A percentile compares a stretch with the other conserved stretches of the same genome.
phyloP scores from a whole-genome alignment of 2,113 vertebrate genomes.

The Vulpes lagopus region DNA sequence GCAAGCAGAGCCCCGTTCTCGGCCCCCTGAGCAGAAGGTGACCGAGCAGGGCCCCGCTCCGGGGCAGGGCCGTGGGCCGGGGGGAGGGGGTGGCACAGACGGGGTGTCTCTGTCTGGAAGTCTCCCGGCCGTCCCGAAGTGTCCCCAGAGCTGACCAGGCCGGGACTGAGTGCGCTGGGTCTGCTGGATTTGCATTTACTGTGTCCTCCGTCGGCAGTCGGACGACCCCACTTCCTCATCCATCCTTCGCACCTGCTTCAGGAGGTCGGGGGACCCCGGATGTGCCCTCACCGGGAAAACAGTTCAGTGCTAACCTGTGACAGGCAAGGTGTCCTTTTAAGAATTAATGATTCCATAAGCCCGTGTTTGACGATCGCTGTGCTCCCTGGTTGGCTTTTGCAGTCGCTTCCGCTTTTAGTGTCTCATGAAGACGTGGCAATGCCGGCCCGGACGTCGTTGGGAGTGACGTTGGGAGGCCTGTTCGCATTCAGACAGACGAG shows the following conservation, averaged over 20 bases:
- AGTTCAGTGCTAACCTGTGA: neutral
- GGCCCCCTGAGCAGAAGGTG: neutral
- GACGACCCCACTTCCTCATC: neutral
- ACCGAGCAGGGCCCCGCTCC: neutral
- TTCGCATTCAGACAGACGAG: too few relatives aligned
- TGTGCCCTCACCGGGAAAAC: neutral
- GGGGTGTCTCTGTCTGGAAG: neutral
- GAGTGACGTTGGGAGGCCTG: too few relatives aligned
- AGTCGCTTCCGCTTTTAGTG: neutral
- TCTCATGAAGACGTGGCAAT: neutral
- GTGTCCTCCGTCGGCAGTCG: neutral
- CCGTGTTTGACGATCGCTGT: neutral
- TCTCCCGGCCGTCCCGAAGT: slow-evolving; percentile 37
- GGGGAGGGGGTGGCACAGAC: neutral
- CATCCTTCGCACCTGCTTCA: neutral
- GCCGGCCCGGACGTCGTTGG: neutral
- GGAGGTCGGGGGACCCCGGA: neutral
- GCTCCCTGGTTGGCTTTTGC: neutral
- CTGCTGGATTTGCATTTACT: neutral
- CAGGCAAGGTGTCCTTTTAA: neutral
- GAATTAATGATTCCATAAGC: neutral
- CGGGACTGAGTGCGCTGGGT: neutral
- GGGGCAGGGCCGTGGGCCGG: neutral
- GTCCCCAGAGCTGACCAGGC: neutral
- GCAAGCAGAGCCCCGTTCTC: neutral